These are phyloP conservation scores for Bothrops alternatus DNA, from an alignment of 2,797 vertebrate genomes.

Conservation along the genomic window DNA sequence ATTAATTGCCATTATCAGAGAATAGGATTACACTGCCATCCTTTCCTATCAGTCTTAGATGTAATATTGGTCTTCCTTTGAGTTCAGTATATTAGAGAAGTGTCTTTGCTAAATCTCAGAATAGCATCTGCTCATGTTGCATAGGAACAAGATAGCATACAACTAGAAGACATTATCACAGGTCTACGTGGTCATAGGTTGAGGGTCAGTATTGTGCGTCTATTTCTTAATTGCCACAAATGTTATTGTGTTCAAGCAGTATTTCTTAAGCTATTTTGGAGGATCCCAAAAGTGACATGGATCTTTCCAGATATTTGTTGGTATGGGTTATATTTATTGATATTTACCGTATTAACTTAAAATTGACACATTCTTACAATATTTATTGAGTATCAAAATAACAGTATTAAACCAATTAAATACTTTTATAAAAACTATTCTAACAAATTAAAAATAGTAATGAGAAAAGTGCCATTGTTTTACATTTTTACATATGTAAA, in stretches of 20 bases:
- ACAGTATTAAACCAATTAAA: not conserved
- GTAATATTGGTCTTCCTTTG: not conserved
- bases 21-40: not conserved
- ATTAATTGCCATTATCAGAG: not conserved
- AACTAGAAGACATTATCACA: not conserved
- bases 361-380: not conserved
- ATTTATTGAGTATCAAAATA: not conserved
- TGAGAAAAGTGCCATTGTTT: not conserved
- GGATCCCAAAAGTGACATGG: not conserved
- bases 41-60: not conserved
- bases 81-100: not conserved
- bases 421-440: not conserved
- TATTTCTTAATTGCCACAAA: not conserved
- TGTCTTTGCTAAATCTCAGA: not conserved
- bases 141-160: not conserved
- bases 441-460: not conserved
- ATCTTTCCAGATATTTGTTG: not conserved
- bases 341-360: not conserved
- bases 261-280: not conserved
- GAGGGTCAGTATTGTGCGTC: not conserved
- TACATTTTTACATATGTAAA: not conserved
- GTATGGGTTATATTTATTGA: not conserved
- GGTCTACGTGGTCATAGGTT: not conserved
- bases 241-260: not conserved
- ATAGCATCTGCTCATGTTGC: not conserved